Evolutionary conservation across 2,113 vertebrate species (phyloP).

Genomic region (Ammodytes marinus): DNA sequence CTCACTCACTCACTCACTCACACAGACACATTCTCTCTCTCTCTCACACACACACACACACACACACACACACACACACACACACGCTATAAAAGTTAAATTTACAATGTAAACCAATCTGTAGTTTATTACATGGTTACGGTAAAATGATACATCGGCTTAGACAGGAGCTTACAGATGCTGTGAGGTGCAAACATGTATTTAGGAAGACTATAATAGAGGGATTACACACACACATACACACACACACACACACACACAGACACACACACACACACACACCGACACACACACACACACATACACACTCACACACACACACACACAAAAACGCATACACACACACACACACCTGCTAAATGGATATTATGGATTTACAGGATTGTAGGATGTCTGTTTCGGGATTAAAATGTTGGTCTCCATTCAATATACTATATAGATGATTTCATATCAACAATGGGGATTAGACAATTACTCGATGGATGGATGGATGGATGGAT

Average conservation of each 20-base stretch:
- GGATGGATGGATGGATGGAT: too few relatives aligned
- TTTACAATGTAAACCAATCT: conserved; percentile 14
- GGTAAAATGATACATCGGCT: conserved; percentile 51
- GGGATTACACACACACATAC: conserved; percentile 42
- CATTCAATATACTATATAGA: neutral
- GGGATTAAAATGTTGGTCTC: neutral
- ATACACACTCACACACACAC: conserved; percentile 15
- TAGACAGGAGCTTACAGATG: conserved; percentile 39
- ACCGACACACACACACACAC: conserved; percentile 33
- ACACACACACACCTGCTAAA: conserved; percentile 36
- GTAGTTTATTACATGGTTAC: conserved; percentile 29
- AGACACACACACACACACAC: too few relatives aligned
- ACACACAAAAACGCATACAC: neutral
- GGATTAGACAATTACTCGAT: too few relatives aligned
- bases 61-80: too few relatives aligned
- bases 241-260: too few relatives aligned
- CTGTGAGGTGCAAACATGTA: conserved; percentile 45
- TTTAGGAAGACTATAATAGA: conserved; percentile 46
- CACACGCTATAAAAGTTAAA: too few relatives aligned
- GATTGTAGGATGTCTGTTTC: conserved; percentile 10
- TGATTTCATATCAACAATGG: neutral
- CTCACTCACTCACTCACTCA: too few relatives aligned
- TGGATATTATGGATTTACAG: conserved; percentile 37
- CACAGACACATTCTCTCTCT: too few relatives aligned
- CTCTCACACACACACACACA: too few relatives aligned